Base-by-base conservation (phyloP, 2,113 vertebrate genomes). In the Willisornis vidua region DNA sequence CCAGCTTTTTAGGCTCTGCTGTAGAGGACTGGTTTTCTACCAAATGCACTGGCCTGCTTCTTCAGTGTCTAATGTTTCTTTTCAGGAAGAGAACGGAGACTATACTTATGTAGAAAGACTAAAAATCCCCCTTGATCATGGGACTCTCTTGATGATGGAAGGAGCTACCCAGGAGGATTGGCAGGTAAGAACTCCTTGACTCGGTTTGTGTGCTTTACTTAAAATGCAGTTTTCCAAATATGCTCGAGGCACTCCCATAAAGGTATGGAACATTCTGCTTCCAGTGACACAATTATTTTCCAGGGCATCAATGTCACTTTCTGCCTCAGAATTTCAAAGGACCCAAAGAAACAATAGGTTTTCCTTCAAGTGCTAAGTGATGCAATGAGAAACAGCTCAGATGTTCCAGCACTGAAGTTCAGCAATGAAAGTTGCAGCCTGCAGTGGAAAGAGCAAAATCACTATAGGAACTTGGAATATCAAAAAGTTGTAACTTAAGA, bases 81-180 rank as follows among this genome's bases (percentile, higher is more conserved):
- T 97, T 62, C 87, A 99, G 99, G 99, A 98, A 78, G 99, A 99
- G 48, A 95, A 98, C 5, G 98, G 98, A 25, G 99, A 99, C 92
- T 99, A 98, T 96, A 99, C 98, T 0, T 99, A 99, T 0, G 97
- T 98, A 81, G 98, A 99, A 83, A 98, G 93, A 71, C 78, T 99
- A 24, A 98, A 94, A 66, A 97, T 99, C 65, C 99, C 99, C 18
- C 97, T 99, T 81, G 97, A 96, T 87, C 99, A 99, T 0, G 99
- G 99, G n/a, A 98, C 98, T 33, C 98, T 99, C 70, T 93, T 99
- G 78, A n/a, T 99, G 58, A 99, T 99, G 99, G 98, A 99, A 67
- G 99, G 99, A 87, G 98, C 99, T 19, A 99, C 98, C 0, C 99
- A 99, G 92, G 98, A 98, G 10, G 99, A 99, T 14, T 99, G 99